A percentile compares a stretch with the other conserved stretches of the same genome.
phyloP scores from a whole-genome alignment of 2,888 invertebrate genomes.

The Zaprionus bogoriensis region DNA sequence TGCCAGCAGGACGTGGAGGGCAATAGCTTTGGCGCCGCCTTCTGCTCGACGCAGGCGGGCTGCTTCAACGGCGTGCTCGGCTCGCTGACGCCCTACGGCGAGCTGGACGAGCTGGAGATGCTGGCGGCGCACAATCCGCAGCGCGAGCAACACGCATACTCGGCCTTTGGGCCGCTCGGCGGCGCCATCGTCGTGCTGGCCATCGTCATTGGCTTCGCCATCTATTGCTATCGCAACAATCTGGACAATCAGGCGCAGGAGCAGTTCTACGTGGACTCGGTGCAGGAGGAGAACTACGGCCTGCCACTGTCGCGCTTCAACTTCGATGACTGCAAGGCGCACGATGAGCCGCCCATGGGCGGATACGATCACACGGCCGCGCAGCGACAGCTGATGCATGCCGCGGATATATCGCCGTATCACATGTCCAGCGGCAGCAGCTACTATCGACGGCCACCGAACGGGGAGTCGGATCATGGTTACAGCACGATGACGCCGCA shows the following conservation, averaged over 20 bases:
- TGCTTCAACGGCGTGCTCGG: constrained; percentile 95
- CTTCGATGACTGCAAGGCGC: constrained; percentile 86
- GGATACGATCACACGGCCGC: constrained; percentile 77
- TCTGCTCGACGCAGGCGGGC: constrained; percentile 90
- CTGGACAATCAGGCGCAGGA: constrained; percentile 80
- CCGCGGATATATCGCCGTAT: constrained; percentile 90
- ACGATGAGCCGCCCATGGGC: constrained; percentile 81
- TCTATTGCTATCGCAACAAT: constrained; percentile 92
- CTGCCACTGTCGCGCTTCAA: constrained; percentile 90
- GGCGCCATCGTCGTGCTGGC: constrained; percentile 93
- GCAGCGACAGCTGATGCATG: constrained; percentile 86
- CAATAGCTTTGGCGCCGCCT: constrained; percentile 87
- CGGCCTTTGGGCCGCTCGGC: constrained; percentile 93
- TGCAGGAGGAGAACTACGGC: constrained; percentile 84
- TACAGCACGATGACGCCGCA: constrained; percentile 97
- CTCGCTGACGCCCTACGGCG: constrained; percentile 89
- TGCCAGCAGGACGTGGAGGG: constrained; percentile 92
- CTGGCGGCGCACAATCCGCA: constrained; percentile 79
- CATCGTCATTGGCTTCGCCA: constrained; percentile 90
- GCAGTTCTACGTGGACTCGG: constrained; percentile 84
- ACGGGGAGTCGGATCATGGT: constrained; percentile 92
- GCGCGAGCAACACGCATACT: constrained; percentile 84
- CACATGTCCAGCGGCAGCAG: constrained; percentile 88
- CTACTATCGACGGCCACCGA: constrained; percentile 90
- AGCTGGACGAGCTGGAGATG: constrained; percentile 78